Percentiles rank a stretch among this genome's conserved stretches.
Conservation (phyloP, 2,888 invertebrate genomes). For the Blastobasis adustella region DNA sequence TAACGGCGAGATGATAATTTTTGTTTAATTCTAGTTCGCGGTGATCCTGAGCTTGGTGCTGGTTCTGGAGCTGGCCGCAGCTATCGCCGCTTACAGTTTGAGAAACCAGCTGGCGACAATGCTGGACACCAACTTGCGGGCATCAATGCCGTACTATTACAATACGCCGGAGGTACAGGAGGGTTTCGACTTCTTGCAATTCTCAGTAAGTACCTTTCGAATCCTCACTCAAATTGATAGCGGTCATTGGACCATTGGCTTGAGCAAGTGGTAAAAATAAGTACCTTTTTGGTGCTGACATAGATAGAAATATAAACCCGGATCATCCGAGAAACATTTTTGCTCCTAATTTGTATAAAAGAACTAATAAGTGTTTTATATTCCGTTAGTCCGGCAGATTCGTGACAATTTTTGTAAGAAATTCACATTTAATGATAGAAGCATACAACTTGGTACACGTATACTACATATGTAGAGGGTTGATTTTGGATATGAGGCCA, state of each 20-base stretch:
- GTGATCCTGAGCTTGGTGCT: conserved; percentile 84
- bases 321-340: too few species aligned
- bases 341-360: too few species aligned
- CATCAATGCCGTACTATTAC: conserved; percentile 76
- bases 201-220: conserved; percentile 71
- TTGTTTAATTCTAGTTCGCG: conserved; percentile 78
- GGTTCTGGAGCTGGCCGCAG: conserved; percentile 86
- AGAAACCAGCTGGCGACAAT: conserved; percentile 75
- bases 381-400: too few species aligned
- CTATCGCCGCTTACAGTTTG: conserved; percentile 86
- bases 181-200: conserved; percentile 86
- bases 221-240: neutral
- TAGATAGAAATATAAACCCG: too few species aligned
- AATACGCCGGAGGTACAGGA: conserved; percentile 72
- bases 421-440: too few species aligned
- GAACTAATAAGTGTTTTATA: too few species aligned
- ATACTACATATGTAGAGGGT: too few species aligned
- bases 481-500: too few species aligned
- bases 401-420: too few species aligned
- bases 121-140: conserved; percentile 74
- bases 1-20: neutral
- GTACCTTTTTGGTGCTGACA: too few species aligned
- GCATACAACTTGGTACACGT: too few species aligned
- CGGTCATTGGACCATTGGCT: neutral
- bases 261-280: too few species aligned